Base-by-base conservation (phyloP, 2,113 vertebrate genomes). In the Alexandromys fortis region DNA sequence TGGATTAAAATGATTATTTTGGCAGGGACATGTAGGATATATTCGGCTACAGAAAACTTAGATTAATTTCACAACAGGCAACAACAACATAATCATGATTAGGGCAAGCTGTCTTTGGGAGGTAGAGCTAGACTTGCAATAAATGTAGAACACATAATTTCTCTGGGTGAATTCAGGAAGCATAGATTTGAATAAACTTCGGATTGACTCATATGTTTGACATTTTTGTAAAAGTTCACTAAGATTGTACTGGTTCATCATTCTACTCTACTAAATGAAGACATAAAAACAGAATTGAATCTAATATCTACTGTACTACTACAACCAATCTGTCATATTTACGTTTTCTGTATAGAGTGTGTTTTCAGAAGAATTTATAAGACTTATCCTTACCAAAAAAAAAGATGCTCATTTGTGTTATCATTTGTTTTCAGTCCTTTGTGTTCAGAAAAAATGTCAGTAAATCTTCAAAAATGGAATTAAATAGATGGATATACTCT, bases 1-100 rank as follows among this genome's bases (percentile, higher is more conserved):
- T 45, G 4, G 13, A 87, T 90, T 61, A 77, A 86, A 35, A n/a
- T 78, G 0, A 17, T n/a, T 58, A 26, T 68, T 67, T 33, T 83
- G 28, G 21, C 30, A n/a, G 4, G 63, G 12, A 5, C 12, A 0
- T 12, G 1, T 7, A 55, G 1, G 24, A 13, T 22, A 13, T 19
- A 28, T 0, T 16, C 7, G 16, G 0, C 24, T 65, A 19, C 19
- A 85, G n/a, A 6, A 24, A 61, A 38, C 35, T 16, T 76, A 28
- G 12, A 76, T 47, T 42, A 83, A 61, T 65, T 65, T 65, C 4
- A 4, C 7, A 30, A 85, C 4, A 83, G 9, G 9, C 8, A 33
- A 13, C 58, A 33, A 24, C 58, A 21, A 33, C 12, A 21, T 47
- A 33, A 38, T 85, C 82, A 52, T 47, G 22, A 35, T 16, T 52